These are phyloP conservation scores for Catharus fuscescens DNA, from an alignment of 2,113 vertebrate species.

Conservation along the genomic window DNA sequence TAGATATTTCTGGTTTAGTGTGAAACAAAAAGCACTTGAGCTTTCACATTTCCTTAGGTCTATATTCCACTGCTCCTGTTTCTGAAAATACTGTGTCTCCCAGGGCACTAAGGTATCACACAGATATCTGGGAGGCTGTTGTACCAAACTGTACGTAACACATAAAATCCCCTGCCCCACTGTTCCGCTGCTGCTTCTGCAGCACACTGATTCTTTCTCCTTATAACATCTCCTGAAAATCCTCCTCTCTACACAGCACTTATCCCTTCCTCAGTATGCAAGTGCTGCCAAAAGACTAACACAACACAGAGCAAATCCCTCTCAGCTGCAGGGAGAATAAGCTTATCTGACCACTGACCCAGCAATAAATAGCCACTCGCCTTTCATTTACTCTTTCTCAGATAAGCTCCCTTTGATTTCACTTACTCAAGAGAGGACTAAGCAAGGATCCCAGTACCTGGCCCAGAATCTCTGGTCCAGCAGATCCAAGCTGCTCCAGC, in stretches of 20 bases:
- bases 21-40: neutral
- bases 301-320: slow-evolving; percentile 42
- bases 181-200: neutral
- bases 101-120: neutral
- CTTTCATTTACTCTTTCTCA: neutral
- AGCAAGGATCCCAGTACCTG: neutral
- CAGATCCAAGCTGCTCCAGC: neutral
- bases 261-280: neutral
- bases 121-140: neutral
- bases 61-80: neutral
- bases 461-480: neutral
- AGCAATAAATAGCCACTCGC: neutral
- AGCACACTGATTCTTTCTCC: neutral
- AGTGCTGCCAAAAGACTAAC: slow-evolving; percentile 38
- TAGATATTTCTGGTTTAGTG: neutral
- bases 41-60: neutral
- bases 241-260: neutral
- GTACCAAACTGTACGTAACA: neutral
- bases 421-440: neutral
- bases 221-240: slow-evolving; percentile 16
- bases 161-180: neutral
- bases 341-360: slow-evolving; percentile 45
- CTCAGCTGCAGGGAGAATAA: slow-evolving; percentile 48
- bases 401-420: neutral
- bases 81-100: neutral